Evolutionary conservation across 2,888 invertebrate species (phyloP).

Genomic region (Arenicola marina): DNA sequence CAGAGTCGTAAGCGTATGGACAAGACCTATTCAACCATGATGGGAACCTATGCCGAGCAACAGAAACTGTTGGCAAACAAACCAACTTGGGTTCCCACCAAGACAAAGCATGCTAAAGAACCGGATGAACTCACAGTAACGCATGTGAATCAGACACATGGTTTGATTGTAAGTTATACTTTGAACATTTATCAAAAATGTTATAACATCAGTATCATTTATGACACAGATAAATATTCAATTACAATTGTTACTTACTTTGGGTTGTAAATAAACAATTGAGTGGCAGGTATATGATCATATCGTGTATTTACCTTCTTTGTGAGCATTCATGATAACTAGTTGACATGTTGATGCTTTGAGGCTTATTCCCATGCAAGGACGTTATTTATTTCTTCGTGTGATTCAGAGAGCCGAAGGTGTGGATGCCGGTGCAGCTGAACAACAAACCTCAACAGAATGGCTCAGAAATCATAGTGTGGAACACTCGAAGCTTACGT

Average conservation of each 20-base stretch:
- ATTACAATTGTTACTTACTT: no score
- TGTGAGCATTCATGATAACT: not conserved
- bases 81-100: slow-evolving; percentile 29
- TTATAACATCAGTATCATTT: no score
- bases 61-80: not conserved
- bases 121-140: slow-evolving; percentile 58
- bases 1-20: not conserved
- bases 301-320: no score
- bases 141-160: slow-evolving; percentile 58
- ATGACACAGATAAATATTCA: no score
- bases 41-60: not conserved
- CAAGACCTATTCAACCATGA: not conserved
- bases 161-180: slow-evolving; percentile 42
- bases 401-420: slow-evolving; percentile 22
- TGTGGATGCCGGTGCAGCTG: slow-evolving; percentile 36
- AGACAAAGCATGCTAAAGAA: slow-evolving; percentile 41
- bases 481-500: slow-evolving; percentile 49
- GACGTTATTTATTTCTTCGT: not conserved
- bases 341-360: not conserved
- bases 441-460: slow-evolving; percentile 54
- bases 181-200: not conserved
- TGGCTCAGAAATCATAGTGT: slow-evolving; percentile 58
- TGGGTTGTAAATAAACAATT: not conserved
- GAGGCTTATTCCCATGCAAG: not conserved
- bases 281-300: no score